A percentile compares a stretch with the other conserved stretches of the same genome.
Evolutionary conservation across 1,140 invertebrate genomes (phyloP).

Genomic region (Caerostris darwini): DNA sequence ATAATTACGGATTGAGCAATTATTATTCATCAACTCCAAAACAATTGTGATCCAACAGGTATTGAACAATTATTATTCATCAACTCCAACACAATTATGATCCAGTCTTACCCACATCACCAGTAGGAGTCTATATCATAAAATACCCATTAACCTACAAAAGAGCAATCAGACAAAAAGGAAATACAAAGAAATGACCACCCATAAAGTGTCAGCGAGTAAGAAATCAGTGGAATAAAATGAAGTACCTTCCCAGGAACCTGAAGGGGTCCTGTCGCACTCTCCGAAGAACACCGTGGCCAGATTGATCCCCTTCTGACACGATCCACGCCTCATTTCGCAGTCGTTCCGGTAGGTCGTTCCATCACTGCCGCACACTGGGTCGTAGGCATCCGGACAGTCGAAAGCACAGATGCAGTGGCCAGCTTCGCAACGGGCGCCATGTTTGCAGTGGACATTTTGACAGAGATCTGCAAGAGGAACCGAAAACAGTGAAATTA

Average conservation of each 20-base stretch:
- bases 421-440: slow-evolving; percentile 90
- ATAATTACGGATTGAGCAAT: too few species aligned
- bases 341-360: slow-evolving; percentile 85
- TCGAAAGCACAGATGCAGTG: slow-evolving; percentile 91
- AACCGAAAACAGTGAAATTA: not conserved
- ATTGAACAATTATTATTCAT: too few species aligned
- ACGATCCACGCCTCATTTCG: slow-evolving; percentile 72
- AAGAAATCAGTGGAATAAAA: slow-evolving; percentile 1
- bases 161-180: not conserved
- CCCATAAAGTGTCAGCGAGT: not conserved
- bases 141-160: not conserved
- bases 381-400: slow-evolving; percentile 84
- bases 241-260: slow-evolving; percentile 77
- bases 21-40: too few species aligned
- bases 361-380: slow-evolving; percentile 92
- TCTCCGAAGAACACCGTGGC: slow-evolving; percentile 72
- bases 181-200: not conserved
- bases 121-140: not conserved
- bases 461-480: slow-evolving; percentile 88
- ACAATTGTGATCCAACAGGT: too few species aligned
- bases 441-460: slow-evolving; percentile 89
- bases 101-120: too few species aligned
- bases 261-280: slow-evolving; percentile 81
- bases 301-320: slow-evolving; percentile 66
- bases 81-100: too few species aligned